These are phyloP conservation scores for Lycocorax pyrrhopterus DNA, from an alignment of 2,113 vertebrate species.

Conservation along the genomic window DNA sequence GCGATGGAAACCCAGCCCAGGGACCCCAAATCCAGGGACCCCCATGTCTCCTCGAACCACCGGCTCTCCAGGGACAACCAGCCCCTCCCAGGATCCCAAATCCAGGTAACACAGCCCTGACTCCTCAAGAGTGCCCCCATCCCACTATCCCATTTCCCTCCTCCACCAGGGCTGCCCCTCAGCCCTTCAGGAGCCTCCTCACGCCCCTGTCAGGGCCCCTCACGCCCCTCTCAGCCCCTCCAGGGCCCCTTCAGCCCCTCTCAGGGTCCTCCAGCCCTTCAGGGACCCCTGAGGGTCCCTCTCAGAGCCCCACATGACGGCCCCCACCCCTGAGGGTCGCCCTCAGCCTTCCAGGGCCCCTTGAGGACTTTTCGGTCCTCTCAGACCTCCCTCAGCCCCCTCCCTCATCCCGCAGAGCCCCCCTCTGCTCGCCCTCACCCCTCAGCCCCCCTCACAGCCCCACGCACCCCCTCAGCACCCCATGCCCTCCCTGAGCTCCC, in stretches of 20 bases:
- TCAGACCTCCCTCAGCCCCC: background rate
- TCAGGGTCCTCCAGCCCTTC: too few relatives aligned
- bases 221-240: background rate
- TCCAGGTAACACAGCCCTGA: rapidly evolving
- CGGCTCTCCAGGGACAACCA: background rate
- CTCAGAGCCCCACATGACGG: background rate
- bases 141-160: background rate
- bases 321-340: background rate
- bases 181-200: background rate
- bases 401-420: too few relatives aligned
- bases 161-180: background rate
- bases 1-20: background rate
- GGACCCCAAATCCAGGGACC: background rate
- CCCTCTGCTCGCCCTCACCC: background rate
- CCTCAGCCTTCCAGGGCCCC: background rate
- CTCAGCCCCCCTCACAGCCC: background rate
- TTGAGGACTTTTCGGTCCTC: background rate
- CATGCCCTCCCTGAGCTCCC: too few relatives aligned
- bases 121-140: background rate
- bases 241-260: background rate
- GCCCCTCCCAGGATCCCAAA: background rate
- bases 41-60: background rate
- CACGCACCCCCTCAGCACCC: too few relatives aligned
- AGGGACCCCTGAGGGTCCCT: too few relatives aligned
- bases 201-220: background rate